Evolutionary conservation across 2,888 invertebrate genomes (phyloP).

Genomic region (Crepidodera aurea): DNA sequence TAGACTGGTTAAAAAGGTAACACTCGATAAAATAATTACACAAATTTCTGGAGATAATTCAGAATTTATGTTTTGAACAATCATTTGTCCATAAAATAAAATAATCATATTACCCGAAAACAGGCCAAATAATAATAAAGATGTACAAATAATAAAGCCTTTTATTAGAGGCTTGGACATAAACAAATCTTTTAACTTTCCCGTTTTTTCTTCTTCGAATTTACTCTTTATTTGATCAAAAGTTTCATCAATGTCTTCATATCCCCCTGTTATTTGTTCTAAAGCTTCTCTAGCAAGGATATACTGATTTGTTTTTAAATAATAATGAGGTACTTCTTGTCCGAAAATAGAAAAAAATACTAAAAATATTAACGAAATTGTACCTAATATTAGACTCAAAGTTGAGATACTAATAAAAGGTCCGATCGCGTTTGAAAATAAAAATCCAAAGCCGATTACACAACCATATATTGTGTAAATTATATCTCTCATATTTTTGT

Average conservation of each 20-base stretch:
- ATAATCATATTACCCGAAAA: slow-evolving; percentile 82
- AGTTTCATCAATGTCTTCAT: slow-evolving; percentile 24
- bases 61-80: slow-evolving; percentile 74
- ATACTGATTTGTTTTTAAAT: slow-evolving; percentile 67
- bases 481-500: slow-evolving; percentile 80
- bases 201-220: slow-evolving; percentile 14
- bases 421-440: slow-evolving; percentile 76
- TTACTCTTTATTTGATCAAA: slow-evolving; percentile 11
- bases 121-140: slow-evolving; percentile 82
- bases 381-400: slow-evolving; percentile 68
- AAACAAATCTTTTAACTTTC: slow-evolving; percentile 51
- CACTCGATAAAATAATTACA: slow-evolving; percentile 78
- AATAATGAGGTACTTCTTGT: slow-evolving; percentile 83
- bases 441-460: slow-evolving; percentile 73
- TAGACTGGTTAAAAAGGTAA: slow-evolving; percentile 78
- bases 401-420: slow-evolving; percentile 73
- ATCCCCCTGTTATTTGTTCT: slow-evolving; percentile 69
- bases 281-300: slow-evolving; percentile 72
- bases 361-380: slow-evolving; percentile 60
- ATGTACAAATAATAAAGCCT: slow-evolving; percentile 77
- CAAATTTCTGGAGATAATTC: slow-evolving; percentile 66
- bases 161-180: slow-evolving; percentile 74
- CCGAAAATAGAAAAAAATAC: slow-evolving; percentile 73
- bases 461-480: slow-evolving; percentile 68
- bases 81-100: slow-evolving; percentile 77